A percentile compares a stretch with the other conserved stretches of the same genome.
Evolutionary conservation across 2,888 invertebrate species (phyloP).

Genomic region (Saturnia pavonia): DNA sequence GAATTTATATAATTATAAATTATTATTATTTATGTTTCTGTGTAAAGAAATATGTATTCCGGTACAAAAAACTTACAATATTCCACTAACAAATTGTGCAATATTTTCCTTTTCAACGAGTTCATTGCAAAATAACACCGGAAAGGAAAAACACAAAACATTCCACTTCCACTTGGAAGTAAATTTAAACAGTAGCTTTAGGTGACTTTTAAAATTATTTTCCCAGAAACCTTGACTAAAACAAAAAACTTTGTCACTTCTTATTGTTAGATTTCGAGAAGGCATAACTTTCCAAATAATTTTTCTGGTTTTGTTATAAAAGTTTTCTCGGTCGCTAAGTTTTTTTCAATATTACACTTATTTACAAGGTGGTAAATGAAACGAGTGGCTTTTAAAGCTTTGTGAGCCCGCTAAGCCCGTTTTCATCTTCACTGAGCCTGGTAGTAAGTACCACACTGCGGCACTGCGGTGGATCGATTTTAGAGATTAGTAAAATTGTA

Average conservation of each 20-base stretch:
- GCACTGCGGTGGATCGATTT: no score
- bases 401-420: not conserved
- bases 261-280: not conserved
- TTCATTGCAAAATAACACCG: not conserved
- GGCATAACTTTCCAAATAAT: not conserved
- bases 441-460: no score
- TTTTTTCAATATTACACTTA: not conserved
- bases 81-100: not conserved
- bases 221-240: not conserved
- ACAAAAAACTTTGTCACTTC: not conserved
- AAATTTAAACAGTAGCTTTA: not conserved
- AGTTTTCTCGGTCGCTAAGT: not conserved
- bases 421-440: not conserved
- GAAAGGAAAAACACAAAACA: not conserved
- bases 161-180: not conserved
- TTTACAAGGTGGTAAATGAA: not conserved
- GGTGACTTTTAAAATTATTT: not conserved
- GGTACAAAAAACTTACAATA: no score
- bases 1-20: no score
- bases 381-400: constrained; percentile 28
- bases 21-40: no score
- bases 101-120: not conserved
- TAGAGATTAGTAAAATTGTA: not conserved
- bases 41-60: no score
- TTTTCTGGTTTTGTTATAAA: not conserved